Base-by-base conservation (phyloP, 2,797 vertebrate species). In the Sparidentex hasta region DNA sequence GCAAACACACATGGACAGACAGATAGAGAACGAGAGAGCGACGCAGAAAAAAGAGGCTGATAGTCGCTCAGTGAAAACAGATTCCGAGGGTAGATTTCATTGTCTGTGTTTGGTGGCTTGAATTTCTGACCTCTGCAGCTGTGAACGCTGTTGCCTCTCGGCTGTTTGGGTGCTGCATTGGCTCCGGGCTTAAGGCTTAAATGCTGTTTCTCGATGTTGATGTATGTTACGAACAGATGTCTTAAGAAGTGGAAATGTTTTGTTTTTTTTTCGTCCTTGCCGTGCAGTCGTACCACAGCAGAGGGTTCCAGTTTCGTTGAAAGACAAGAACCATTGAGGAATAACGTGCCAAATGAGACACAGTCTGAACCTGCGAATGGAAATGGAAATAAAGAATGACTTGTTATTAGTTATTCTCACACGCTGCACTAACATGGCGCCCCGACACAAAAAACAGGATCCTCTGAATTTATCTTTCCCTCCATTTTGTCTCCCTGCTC, bases 61-160 rank as follows among this genome's bases (percentile, higher is more conserved):
- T 44, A 70, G 21, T 71, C 44, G 65, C 41, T 65, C 57, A 76
- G 62, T 25, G 43, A 79, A 78, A 80, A 76, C 68, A 65, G 54
- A 85, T 73, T 82, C 68, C 44, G 48, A 51, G 74, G 65, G 55
- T 72, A 79, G 71, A 88, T 82, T 88, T 90, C 78, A 81, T 84
- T 81, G 71, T 82, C 74, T 80, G 25, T 62, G 52, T 71, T 83
- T 61, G 59, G 29, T 76, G 27, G 66, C 77, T 87, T 82, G 27
- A 67, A 82, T 86, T 78, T 78, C 71, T 67, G 70, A 85, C 70
- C 80, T 90, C 56, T 65, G 57, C 80, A 89, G 78, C 83, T 82
- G 78, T 21, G 65, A 81, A 77, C 76, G 62, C 48, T 65, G 63
- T 44, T 76, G 52, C 75, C 29, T 75, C 73, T 76, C 4, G 23